Evolutionary conservation across 1,140 invertebrate species (phyloP).

Genomic region (Chrysoperla carnea): DNA sequence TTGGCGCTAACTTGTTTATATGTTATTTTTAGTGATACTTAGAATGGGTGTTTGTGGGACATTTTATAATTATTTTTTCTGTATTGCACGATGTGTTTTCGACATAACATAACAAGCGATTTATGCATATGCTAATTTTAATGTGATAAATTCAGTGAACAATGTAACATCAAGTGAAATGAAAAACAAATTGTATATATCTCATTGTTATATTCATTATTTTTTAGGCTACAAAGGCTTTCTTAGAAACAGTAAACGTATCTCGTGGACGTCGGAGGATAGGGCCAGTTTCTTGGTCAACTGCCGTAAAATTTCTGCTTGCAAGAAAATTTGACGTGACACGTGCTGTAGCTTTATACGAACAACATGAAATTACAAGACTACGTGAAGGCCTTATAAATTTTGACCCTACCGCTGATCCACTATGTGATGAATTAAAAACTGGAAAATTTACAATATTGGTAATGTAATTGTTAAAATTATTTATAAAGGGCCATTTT

Average conservation of each 20-base stretch:
- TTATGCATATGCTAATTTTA: too few relatives aligned
- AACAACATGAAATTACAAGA: conserved; percentile 79
- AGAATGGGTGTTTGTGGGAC: too few relatives aligned
- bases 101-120: too few relatives aligned
- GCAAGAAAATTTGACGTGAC: conserved; percentile 89
- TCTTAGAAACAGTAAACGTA: conserved; percentile 55
- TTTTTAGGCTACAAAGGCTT: conserved; percentile 57
- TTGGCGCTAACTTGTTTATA: too few relatives aligned
- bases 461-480: conserved; percentile 37
- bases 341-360: conserved; percentile 71
- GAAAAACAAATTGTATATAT: too few relatives aligned
- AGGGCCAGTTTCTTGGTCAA: conserved; percentile 49
- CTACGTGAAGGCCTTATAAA: conserved; percentile 65
- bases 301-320: conserved; percentile 87
- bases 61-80: too few relatives aligned
- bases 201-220: conserved; percentile 8
- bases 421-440: conserved; percentile 67
- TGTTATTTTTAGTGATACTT: too few relatives aligned
- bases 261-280: conserved; percentile 34
- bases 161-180: too few relatives aligned
- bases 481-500: background rate
- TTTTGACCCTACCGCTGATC: conserved; percentile 65
- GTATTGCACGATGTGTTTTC: too few relatives aligned
- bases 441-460: conserved; percentile 95
- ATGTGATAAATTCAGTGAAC: too few relatives aligned